Percentiles rank a stretch among this genome's conserved stretches.
Conservation (phyloP, 2,888 invertebrate species). For the Holacanthella duospinosa region DNA sequence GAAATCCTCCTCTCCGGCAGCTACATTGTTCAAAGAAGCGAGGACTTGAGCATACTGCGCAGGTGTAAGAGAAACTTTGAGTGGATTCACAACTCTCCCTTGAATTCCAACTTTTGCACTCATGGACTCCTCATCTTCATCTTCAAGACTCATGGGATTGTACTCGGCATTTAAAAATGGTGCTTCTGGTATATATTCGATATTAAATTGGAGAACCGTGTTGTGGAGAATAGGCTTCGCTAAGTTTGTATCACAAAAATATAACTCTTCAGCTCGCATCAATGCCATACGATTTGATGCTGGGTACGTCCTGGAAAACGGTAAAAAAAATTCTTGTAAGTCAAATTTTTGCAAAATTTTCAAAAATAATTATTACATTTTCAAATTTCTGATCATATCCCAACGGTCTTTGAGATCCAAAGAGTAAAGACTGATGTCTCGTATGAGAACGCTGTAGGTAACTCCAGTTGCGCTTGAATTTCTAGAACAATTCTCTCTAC, state of each 20-base stretch:
- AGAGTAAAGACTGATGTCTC: constrained; percentile 79
- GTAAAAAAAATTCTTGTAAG: constrained; percentile 7
- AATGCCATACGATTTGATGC: constrained; percentile 42
- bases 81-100: constrained; percentile 68
- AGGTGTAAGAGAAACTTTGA: constrained; percentile 74
- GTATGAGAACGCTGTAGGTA: constrained; percentile 58
- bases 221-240: constrained; percentile 83
- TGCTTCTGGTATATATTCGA: constrained; percentile 46
- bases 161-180: constrained; percentile 38
- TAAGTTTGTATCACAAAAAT: constrained; percentile 55
- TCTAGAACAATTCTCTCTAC: background rate
- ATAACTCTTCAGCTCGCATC: constrained; percentile 56
- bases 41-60: constrained; percentile 82
- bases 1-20: constrained; percentile 21
- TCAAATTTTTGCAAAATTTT: background rate
- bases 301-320: constrained; percentile 31
- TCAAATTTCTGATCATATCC: constrained; percentile 34
- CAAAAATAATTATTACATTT: constrained; percentile 22
- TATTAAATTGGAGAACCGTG: constrained; percentile 64
- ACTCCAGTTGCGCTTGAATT: constrained; percentile 39
- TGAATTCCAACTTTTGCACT: constrained; percentile 46
- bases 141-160: constrained; percentile 37
- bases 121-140: constrained; percentile 33
- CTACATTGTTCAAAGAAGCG: constrained; percentile 50
- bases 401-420: constrained; percentile 49